Evolutionary conservation across 2,113 vertebrate species (phyloP).

Genomic region (Aldabrachelys gigantea): DNA sequence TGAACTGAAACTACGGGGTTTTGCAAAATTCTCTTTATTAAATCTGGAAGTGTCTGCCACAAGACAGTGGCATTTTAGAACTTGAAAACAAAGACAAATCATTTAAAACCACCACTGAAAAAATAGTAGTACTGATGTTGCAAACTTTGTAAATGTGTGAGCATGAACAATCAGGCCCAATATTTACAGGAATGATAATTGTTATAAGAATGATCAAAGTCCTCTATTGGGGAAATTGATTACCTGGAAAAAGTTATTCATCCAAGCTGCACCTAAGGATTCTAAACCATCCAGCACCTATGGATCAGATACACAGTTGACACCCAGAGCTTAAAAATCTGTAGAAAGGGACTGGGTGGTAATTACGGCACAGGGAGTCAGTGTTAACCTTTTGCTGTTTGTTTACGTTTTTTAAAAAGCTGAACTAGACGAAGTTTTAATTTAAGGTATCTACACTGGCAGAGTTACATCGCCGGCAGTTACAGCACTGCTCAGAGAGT

Average conservation of each 20-base stretch:
- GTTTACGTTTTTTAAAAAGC: not conserved
- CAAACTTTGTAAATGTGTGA: not conserved
- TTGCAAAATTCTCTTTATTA: not conserved
- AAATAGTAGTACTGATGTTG: not conserved
- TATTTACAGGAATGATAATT: not conserved
- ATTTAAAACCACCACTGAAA: not conserved
- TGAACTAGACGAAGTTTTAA: too few species aligned
- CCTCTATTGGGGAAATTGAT: not conserved
- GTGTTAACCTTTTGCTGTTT: not conserved
- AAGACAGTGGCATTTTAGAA: accelerated
- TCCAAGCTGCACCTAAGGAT: not conserved
- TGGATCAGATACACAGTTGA: not conserved
- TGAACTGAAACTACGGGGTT: not conserved
- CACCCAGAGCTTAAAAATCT: not conserved
- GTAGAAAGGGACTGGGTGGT: too few species aligned
- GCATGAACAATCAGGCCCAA: not conserved
- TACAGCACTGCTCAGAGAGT: too few species aligned
- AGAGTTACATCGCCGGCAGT: too few species aligned
- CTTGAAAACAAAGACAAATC: not conserved
- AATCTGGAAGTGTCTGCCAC: not conserved
- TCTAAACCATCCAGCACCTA: not conserved
- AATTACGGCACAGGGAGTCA: accelerated
- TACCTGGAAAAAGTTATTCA: not conserved
- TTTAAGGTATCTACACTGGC: too few species aligned
- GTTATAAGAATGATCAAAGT: not conserved